Evolutionary conservation across 2,797 vertebrate species (phyloP).

Genomic region (Anisognathus igniventris): DNA sequence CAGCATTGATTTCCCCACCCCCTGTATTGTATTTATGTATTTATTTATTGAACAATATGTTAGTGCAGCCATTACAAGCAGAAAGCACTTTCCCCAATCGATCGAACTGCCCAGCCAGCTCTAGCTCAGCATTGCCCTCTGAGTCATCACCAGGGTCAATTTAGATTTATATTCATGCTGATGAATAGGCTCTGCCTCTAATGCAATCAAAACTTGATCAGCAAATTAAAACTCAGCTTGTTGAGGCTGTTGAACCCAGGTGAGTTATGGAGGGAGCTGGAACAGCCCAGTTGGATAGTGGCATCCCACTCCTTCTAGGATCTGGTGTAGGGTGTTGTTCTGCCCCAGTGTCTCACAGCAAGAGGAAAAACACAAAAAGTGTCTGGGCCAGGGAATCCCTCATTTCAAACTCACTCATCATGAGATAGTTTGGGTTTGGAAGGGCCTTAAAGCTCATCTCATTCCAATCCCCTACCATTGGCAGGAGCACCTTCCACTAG

Average conservation of each 20-base stretch:
- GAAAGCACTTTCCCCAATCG: constrained; percentile 27
- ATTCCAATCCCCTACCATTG: neutral
- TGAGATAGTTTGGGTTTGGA: neutral
- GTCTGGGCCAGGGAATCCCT: neutral
- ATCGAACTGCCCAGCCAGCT: constrained; percentile 3
- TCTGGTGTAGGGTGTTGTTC: neutral
- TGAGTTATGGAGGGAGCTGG: neutral
- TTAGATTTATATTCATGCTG: neutral
- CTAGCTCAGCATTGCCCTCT: constrained; percentile 20
- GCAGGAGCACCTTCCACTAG: neutral
- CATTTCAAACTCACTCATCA: neutral
- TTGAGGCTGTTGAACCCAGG: neutral
- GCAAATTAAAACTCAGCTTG: constrained; percentile 40
- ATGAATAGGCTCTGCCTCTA: constrained; percentile 28
- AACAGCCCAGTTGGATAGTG: neutral
- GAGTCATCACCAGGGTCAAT: constrained; percentile 17
- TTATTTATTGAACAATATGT: constrained; percentile 26
- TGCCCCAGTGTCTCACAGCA: neutral
- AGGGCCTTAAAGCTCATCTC: neutral
- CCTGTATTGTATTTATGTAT: neutral
- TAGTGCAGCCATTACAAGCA: neutral
- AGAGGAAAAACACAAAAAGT: neutral
- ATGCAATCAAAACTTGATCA: constrained; percentile 49
- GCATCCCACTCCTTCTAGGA: neutral
- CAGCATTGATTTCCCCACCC: neutral